Evolutionary conservation across 2,888 invertebrate species (phyloP), one percentile per base, ranked within the genome.

Genomic region (Spialia ferax): DNA sequence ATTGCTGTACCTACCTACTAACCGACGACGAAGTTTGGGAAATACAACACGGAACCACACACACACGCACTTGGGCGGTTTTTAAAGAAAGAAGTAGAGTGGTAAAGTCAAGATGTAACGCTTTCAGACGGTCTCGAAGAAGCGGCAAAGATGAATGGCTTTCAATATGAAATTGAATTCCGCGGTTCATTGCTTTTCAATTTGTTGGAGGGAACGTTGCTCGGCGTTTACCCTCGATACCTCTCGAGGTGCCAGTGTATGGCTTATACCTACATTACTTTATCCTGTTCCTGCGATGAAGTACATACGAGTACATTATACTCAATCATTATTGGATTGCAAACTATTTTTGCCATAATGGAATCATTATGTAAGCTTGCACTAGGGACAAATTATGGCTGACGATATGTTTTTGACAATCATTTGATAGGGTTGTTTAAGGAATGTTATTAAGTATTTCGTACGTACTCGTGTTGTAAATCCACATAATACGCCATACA

Each of bases 151-250:
- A 94, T 93, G 93, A 93, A 94, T 93, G 92, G 94, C 93, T 94
- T 94, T 95, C 94, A 94, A 95, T 95, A 94, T 95, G 94, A 95
- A 95, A 95, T 95, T 95, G 95, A 95, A 95, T 95, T 95, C 95
- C 94, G 94, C 94, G 95, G 95, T 95, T 94, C 95, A 95, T 95
- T 95, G 95, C 94, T 92, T 94, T 94, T 94, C 94, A 94, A 95
- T 95, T 93, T 94, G 93, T 92, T 88, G 84, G 88, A 84, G 87
- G 83, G 89, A 89, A 84, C 91, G 89, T 84, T 88, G 87, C 83
- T 82, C 83, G 84, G 81, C 89, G 87, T 87, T 91, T 89, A 88
- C 88, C 84, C 84, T 80, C 77, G 83, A 83, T 80, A 79, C 82
- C 85, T 85, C 79, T 73, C 79, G 79, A 87, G 86, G 86, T 88